Evolutionary conservation across 1,140 invertebrate species (phyloP), one percentile per base, ranked within the genome.

Genomic region (Aphaenogaster ashmeadi): DNA sequence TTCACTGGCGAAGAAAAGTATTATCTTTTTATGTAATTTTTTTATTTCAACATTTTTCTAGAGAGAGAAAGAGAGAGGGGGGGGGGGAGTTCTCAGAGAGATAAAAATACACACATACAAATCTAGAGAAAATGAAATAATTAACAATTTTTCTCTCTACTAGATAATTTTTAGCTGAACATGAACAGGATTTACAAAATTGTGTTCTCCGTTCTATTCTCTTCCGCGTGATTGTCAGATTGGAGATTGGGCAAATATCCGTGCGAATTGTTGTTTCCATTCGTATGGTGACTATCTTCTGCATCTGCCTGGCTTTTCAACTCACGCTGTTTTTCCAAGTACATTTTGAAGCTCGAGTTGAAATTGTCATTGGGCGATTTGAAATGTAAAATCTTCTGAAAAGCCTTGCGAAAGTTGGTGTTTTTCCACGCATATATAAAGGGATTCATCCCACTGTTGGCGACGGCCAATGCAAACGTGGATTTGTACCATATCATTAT

Each of bases 391-490:
- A 97, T 94, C 66, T 96, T 96, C 21, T 96, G 95, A 91, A 98
- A 98, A 3, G 97, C 97, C 38, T 96, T 96, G 8, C 97, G 96
- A 89, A 98, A 98, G 64, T 97, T 97, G 7, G 96, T 95, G 92
- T 98, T 98, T 94, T 98, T 98, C 97, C 97, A 98, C 13, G 97
- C 97, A 94, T 98, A 98, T 89, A 98, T 98, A 18, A 98, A 94
- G 2, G 97, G 97, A 93, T 98, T 98, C 77, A 98, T 96, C 7
- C 97, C 97, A 1, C 97, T 98, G 94, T 98, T 98, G 50, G 96
- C 96, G 92, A 98, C 96, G 4, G 97, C 97, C 62, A 98, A 94
- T 2, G 97, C 69, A 13, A 74, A 75, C 7, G 80, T 36, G 8
- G 11, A n/a, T 50, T 47, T 84, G 13, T 74, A 62, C 15, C 38